phyloP scores from a whole-genome alignment of 92 coral and sea anemone genomes.

The Siderastrea siderea region DNA sequence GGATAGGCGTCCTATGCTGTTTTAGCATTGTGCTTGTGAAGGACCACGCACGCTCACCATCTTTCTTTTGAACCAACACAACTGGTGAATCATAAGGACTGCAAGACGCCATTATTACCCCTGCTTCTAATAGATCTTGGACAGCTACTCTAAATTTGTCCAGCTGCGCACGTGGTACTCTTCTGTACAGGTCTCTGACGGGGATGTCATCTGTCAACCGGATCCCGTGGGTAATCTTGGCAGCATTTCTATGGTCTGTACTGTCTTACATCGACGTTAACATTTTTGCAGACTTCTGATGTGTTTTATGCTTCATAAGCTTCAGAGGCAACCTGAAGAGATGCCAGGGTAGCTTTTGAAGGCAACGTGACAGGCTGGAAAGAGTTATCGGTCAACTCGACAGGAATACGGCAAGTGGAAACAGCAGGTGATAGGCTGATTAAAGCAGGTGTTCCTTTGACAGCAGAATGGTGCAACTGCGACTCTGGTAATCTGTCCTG shows the following conservation, averaged over 20 bases:
- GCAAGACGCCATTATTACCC: conserved; percentile 44
- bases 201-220: conserved; percentile 36
- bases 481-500: conserved; percentile 7
- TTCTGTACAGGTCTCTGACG: conserved; percentile 17
- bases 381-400: conserved; percentile 34
- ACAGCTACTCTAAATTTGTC: conserved; percentile 47
- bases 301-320: neutral
- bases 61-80: conserved; percentile 40
- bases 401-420: conserved; percentile 21
- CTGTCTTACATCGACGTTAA: conserved; percentile 19
- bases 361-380: conserved; percentile 8
- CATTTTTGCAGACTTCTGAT: neutral
- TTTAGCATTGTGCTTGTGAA: conserved; percentile 58
- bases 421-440: neutral
- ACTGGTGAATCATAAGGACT: conserved; percentile 57
- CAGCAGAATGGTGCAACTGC: neutral
- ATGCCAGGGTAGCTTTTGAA: neutral
- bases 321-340: conserved; percentile 16
- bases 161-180: conserved; percentile 51
- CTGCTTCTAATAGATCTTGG: conserved; percentile 14
- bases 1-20: conserved; percentile 64
- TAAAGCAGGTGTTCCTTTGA: conserved; percentile 18
- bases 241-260: conserved; percentile 32
- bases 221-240: conserved; percentile 31
- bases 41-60: conserved; percentile 43